Percentiles rank a stretch among this genome's conserved stretches.
Conservation (phyloP, 2,113 vertebrate species). For the Muntiacus reevesi region DNA sequence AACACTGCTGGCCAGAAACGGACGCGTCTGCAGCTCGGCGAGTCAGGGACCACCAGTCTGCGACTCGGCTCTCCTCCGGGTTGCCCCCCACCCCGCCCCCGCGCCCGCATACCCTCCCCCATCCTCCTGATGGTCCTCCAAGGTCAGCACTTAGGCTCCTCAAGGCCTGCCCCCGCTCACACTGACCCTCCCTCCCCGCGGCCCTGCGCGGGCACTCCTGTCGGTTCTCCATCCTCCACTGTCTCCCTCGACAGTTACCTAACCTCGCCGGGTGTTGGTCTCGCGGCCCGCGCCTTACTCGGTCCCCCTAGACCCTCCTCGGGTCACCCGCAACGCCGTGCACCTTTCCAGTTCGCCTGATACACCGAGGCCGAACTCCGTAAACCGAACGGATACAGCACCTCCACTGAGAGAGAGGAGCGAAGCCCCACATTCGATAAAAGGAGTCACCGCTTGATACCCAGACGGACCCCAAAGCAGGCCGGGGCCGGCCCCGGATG, state of each 20-base stretch:
- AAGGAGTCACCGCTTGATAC: neutral
- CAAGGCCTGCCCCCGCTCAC: neutral
- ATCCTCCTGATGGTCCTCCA: neutral
- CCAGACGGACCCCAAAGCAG: neutral
- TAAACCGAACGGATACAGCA: neutral
- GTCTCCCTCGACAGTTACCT: neutral
- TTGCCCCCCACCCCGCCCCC: neutral
- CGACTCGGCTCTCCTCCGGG: neutral
- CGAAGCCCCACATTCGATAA: neutral
- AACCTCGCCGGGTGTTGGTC: neutral
- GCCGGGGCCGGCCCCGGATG: neutral
- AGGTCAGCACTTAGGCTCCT: neutral
- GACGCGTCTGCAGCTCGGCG: neutral
- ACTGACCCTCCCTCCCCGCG: neutral
- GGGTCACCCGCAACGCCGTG: neutral
- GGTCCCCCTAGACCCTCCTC: neutral
- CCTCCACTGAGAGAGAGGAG: neutral
- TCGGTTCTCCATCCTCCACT: constrained; percentile 6
- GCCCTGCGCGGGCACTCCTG: neutral
- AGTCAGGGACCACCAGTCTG: neutral
- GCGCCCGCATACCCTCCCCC: neutral
- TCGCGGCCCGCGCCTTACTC: neutral
- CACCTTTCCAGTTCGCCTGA: neutral
- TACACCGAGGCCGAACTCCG: neutral
- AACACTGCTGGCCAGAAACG: neutral